A percentile compares a stretch with the other conserved stretches of the same genome.
Conservation (phyloP, 1,140 invertebrate species). For the Choristoneura fumiferana region DNA sequence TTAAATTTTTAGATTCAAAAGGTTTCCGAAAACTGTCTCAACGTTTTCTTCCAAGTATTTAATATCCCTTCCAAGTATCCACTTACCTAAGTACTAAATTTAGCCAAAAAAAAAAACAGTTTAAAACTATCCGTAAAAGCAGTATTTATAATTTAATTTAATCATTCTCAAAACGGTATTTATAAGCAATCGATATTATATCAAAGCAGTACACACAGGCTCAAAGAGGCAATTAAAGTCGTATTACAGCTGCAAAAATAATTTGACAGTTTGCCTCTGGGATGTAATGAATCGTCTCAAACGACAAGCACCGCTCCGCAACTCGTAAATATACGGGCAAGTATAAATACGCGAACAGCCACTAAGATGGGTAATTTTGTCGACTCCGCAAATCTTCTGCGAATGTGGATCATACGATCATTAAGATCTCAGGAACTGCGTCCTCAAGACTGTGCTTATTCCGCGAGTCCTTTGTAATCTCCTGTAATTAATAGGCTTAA, state of each 20-base stretch:
- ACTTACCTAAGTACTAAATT: too few species aligned
- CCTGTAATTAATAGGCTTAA: conserved; percentile 56
- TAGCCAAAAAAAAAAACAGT: too few species aligned
- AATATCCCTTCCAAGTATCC: too few species aligned
- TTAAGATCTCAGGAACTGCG: conserved; percentile 43
- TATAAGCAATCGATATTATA: too few species aligned
- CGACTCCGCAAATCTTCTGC: conserved; percentile 40
- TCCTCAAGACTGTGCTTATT: conserved; percentile 47
- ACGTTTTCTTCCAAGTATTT: too few species aligned
- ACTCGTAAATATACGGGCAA: too few species aligned
- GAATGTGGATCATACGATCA: conserved; percentile 51
- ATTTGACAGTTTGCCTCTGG: neutral
- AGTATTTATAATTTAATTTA: too few species aligned
- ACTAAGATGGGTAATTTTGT: conserved; percentile 34
- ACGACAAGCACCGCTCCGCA: neutral
- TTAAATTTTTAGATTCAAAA: too few species aligned
- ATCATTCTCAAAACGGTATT: too few species aligned
- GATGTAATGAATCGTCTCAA: neutral
- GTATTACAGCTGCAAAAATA: neutral
- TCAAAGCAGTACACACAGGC: neutral
- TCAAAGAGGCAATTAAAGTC: neutral
- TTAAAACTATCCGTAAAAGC: too few species aligned
- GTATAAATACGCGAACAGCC: conserved; percentile 1
- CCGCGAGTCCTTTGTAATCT: conserved; percentile 51
- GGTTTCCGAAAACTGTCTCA: too few species aligned